phyloP scores from a whole-genome alignment of 1,140 invertebrate species.

The Drosophila auraria region DNA sequence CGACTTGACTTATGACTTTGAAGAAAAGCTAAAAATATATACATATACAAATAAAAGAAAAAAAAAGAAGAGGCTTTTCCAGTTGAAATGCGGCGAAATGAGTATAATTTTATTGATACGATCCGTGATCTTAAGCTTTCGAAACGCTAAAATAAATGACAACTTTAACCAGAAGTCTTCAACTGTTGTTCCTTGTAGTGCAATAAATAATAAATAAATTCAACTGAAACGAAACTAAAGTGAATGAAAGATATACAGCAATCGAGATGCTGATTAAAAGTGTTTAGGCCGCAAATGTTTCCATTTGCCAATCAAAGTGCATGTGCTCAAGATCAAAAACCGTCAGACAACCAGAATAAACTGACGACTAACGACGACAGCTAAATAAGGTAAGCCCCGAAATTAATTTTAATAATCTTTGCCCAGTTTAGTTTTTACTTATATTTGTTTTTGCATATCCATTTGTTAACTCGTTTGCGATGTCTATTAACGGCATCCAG shows the following conservation, averaged over 20 bases:
- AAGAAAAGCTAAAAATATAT: conserved; percentile 48
- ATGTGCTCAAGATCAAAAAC: conserved; percentile 54
- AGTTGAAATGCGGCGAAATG: conserved; percentile 7
- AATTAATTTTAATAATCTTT: conserved; percentile 27
- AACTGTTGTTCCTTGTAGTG: conserved; percentile 11
- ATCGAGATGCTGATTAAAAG: background rate
- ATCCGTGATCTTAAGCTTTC: conserved; percentile 25
- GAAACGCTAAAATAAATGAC: background rate
- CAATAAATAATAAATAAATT: conserved; percentile 6
- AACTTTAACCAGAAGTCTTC: background rate
- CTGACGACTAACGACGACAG: background rate
- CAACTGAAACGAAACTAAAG: conserved; percentile 19
- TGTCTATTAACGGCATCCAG: conserved; percentile 65
- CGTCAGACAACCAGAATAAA: conserved; percentile 4
- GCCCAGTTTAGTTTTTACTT: conserved; percentile 34
- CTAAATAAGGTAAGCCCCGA: conserved; percentile 37
- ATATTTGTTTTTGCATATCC: conserved; percentile 32
- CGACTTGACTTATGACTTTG: conserved; percentile 79
- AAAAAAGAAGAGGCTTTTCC: conserved; percentile 35
- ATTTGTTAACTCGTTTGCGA: conserved; percentile 58
- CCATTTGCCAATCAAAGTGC: conserved; percentile 23
- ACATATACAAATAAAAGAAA: too few relatives aligned
- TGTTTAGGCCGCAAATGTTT: conserved; percentile 20
- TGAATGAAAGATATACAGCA: conserved; percentile 6
- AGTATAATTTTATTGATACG: conserved; percentile 31